Conservation (phyloP, 2,113 vertebrate genomes). For the Mirza zaza region DNA sequence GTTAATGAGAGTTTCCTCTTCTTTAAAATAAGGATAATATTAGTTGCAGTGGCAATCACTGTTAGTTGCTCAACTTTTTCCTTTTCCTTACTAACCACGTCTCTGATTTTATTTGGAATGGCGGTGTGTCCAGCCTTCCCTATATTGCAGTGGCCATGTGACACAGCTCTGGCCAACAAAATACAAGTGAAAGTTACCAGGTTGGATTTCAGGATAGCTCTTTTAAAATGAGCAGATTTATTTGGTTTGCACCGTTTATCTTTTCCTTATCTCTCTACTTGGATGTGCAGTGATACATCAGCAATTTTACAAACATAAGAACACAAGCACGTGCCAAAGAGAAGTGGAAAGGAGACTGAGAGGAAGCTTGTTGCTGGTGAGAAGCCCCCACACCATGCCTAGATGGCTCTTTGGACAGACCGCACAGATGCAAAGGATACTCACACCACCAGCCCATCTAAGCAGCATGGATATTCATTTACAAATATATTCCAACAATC, state of each 20-base stretch:
- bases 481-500: background rate
- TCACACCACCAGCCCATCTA: background rate
- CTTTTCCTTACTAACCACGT: background rate
- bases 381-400: background rate
- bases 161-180: background rate
- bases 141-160: background rate
- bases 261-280: background rate
- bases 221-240: background rate
- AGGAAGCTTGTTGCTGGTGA: background rate
- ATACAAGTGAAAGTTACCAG: background rate
- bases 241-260: background rate
- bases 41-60: background rate
- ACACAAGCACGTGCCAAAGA: background rate
- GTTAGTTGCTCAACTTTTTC: background rate
- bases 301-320: background rate
- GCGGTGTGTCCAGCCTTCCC: background rate
- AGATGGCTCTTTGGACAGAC: background rate
- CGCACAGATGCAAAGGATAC: background rate
- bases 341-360: background rate
- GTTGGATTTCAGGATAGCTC: background rate
- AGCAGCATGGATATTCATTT: background rate
- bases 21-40: background rate
- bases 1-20: background rate
- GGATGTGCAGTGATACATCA: background rate
- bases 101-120: background rate